Percentiles rank a stretch among this genome's conserved stretches.
Conservation (phyloP, 1,140 invertebrate species). For the Drosophila repletoides region DNA sequence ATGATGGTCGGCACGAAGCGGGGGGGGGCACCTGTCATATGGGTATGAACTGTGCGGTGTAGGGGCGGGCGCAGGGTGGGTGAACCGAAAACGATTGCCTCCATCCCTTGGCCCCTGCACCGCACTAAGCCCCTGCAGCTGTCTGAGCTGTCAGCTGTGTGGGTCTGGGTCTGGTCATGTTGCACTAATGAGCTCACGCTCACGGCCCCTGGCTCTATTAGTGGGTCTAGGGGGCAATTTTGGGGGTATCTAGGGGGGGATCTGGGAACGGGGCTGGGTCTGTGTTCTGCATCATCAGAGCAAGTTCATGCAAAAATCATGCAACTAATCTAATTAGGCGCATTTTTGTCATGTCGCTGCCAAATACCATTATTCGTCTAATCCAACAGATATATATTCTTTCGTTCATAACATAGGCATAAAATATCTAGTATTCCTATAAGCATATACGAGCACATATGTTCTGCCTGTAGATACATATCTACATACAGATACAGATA, state of each 20-base stretch:
- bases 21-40: constrained; percentile 4
- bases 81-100: too few species aligned
- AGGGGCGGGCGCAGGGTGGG: too few species aligned
- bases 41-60: constrained; percentile 9
- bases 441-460: constrained; percentile 1
- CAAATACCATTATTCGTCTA: constrained; percentile 54
- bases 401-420: constrained; percentile 2
- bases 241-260: neutral
- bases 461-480: constrained; percentile 1
- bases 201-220: neutral
- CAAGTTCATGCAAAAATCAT: constrained; percentile 48
- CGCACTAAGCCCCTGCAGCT: neutral
- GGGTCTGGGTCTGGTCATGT: constrained; percentile 42
- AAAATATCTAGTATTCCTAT: constrained; percentile 2
- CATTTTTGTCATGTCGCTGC: constrained; percentile 53
- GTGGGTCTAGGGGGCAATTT: neutral
- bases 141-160: constrained; percentile 3
- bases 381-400: constrained; percentile 30
- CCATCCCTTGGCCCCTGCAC: too few species aligned
- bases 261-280: too few species aligned
- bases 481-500: neutral
- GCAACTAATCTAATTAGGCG: constrained; percentile 58
- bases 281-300: constrained; percentile 46
- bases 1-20: neutral
- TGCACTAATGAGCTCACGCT: constrained; percentile 50